Evolutionary conservation across 2,797 vertebrate genomes (phyloP).

Genomic region (Cryptoblepharus egeriae): DNA sequence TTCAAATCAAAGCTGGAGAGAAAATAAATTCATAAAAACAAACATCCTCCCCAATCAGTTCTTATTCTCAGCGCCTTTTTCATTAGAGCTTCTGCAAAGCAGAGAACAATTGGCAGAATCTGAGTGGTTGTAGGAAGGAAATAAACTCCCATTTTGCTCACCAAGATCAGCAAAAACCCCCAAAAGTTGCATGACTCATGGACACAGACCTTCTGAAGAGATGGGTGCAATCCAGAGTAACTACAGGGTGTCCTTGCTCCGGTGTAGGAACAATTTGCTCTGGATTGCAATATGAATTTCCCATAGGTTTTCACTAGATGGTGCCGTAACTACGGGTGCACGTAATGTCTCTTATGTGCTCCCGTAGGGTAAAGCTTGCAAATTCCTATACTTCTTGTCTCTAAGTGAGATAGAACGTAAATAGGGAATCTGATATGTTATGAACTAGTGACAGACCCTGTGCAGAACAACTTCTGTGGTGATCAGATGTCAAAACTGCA

Average conservation of each 20-base stretch:
- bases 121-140: constrained; percentile 7
- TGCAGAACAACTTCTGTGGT: not conserved
- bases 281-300: no score
- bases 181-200: not conserved
- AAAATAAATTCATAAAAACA: not conserved
- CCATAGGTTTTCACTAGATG: no score
- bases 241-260: no score
- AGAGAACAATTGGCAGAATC: constrained; percentile 18
- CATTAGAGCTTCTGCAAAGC: not conserved
- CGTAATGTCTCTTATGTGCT: no score
- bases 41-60: not conserved
- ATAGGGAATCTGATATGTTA: not conserved
- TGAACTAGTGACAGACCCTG: not conserved
- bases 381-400: not conserved
- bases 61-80: not conserved
- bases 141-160: not conserved
- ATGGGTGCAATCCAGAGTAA: no score
- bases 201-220: not conserved
- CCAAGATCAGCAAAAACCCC: not conserved
- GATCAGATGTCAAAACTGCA: no score
- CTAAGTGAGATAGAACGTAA: not conserved
- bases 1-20: not conserved
- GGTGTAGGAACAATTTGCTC: no score
- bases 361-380: not conserved
- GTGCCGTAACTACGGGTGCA: no score